Percentiles rank a stretch among this genome's conserved stretches.
Evolutionary conservation across 1,140 invertebrate species (phyloP).

Genomic region (Drosophila leontia): DNA sequence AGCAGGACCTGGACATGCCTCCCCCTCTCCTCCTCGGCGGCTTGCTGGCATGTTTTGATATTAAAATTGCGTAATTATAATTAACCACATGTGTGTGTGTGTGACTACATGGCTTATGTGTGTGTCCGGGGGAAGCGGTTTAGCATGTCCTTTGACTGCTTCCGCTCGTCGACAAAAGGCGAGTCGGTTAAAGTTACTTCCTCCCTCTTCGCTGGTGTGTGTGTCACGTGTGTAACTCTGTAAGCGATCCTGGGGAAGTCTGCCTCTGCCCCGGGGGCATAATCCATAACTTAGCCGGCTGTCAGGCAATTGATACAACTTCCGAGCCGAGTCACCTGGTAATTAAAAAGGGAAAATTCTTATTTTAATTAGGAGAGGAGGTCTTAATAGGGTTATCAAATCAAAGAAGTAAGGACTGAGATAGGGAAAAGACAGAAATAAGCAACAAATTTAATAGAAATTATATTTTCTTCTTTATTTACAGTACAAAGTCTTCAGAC

Average conservation of each 20-base stretch:
- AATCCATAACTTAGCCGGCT: slow-evolving; percentile 80
- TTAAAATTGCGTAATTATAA: slow-evolving; percentile 85
- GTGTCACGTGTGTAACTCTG: slow-evolving; percentile 58
- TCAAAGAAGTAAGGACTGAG: not conserved
- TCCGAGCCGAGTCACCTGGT: slow-evolving; percentile 35
- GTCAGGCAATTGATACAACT: slow-evolving; percentile 81
- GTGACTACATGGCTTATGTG: slow-evolving; percentile 1
- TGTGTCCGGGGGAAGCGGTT: slow-evolving; percentile 38
- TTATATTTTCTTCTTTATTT: too few species aligned
- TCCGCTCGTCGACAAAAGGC: slow-evolving; percentile 55
- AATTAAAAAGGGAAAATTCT: slow-evolving; percentile 35
- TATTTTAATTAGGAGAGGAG: slow-evolving; percentile 38
- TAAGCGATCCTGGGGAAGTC: slow-evolving; percentile 76
- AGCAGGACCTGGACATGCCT: slow-evolving; percentile 58
- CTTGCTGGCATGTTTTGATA: slow-evolving; percentile 72
- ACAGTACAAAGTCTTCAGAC: not conserved
- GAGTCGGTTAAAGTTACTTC: slow-evolving; percentile 50
- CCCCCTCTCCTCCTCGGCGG: slow-evolving; percentile 11
- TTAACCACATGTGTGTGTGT: slow-evolving; percentile 79
- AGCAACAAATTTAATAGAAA: not conserved
- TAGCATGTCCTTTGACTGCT: slow-evolving; percentile 69
- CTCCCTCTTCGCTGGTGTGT: slow-evolving; percentile 4
- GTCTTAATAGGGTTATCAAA: not conserved
- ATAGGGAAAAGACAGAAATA: not conserved
- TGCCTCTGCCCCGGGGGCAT: slow-evolving; percentile 71